Conservation (phyloP, 2,888 invertebrate species). For the Tenthredo distinguenda region DNA sequence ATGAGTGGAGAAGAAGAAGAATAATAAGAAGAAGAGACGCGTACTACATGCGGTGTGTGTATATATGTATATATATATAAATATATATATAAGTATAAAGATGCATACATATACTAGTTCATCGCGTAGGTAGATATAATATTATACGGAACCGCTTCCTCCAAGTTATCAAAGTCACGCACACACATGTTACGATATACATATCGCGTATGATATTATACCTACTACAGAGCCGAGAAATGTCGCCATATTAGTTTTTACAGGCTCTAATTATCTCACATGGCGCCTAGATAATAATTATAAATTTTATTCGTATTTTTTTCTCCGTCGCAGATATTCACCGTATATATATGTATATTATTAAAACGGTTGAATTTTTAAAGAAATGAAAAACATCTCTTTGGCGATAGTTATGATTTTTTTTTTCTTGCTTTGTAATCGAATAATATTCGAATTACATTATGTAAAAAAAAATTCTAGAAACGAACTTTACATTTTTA, state of each 20-base stretch:
- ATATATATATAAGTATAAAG: not conserved
- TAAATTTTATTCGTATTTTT: not conserved
- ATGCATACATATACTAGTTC: not conserved
- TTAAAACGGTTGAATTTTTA: not conserved
- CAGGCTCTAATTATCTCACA: conserved; percentile 4
- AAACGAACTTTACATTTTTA: too few species aligned
- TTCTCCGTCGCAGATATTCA: not conserved
- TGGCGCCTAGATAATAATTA: conserved; percentile 16
- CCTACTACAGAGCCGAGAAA: not conserved
- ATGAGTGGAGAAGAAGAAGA: not conserved
- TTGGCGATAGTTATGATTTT: too few species aligned
- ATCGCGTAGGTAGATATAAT: not conserved
- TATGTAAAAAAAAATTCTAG: too few species aligned
- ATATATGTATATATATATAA: not conserved
- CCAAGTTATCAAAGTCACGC: conserved; percentile 4
- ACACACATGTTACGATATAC: not conserved
- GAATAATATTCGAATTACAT: too few species aligned
- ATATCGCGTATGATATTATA: not conserved
- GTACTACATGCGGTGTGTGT: too few species aligned
- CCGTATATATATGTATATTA: not conserved
- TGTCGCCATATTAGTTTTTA: not conserved
- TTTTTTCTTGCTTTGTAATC: too few species aligned
- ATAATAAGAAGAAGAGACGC: conserved; percentile 5
- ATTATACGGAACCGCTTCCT: conserved; percentile 20
- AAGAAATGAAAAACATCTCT: too few species aligned